Base-by-base conservation (phyloP, 64 coral and sea anemone genomes). In the Trachythela sp. region DNA sequence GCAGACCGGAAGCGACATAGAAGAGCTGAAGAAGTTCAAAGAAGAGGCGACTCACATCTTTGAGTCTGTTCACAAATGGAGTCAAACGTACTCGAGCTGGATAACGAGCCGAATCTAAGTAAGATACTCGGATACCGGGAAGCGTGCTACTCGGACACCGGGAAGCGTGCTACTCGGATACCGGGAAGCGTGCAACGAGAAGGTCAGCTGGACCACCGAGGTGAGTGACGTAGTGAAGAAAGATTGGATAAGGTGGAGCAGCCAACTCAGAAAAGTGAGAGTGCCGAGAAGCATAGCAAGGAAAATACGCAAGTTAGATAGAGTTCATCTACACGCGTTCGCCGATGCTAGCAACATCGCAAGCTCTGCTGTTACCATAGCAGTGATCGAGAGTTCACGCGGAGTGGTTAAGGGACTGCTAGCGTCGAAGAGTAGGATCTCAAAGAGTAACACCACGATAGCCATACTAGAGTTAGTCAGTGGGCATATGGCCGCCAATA, bases 401-500 rank as follows among this genome's bases (percentile, higher is more conserved):
- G 54, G 89, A 85, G 58, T 91, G 54, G 58, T 84, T 13, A 86
- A 91, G 30, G 89, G 56, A 45, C 59, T 91, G 51, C 83, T 91
- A 35, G 85, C 83, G 5, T 91, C 89, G 9, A 91, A 91, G 15
- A 60, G 72, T 36, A 68, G 89, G 51, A 91, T 91, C 34, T 91
- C 89, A n/a, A 91, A 91, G 32, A 49, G 89, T 60, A 91, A 91
- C 83, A 91, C 89, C 35, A 84, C 89, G 7, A 91, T 85, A 85
- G 80, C 83, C 10, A 36, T 83, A 64, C 54, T 91, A 33, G 89
- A 91, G 52, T 51, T 85, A 35, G 41, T 85, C 41, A 89, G 91
- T 67, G 91, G 27, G 30, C 87, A 88, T n/a, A 92, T 89, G 87
- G 91, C 91, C 8, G 86, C 91, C 5, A 92, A 92, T 59, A 75